phyloP scores from a whole-genome alignment of 2,888 invertebrate species.

The Sceliomorpha sp. region DNA sequence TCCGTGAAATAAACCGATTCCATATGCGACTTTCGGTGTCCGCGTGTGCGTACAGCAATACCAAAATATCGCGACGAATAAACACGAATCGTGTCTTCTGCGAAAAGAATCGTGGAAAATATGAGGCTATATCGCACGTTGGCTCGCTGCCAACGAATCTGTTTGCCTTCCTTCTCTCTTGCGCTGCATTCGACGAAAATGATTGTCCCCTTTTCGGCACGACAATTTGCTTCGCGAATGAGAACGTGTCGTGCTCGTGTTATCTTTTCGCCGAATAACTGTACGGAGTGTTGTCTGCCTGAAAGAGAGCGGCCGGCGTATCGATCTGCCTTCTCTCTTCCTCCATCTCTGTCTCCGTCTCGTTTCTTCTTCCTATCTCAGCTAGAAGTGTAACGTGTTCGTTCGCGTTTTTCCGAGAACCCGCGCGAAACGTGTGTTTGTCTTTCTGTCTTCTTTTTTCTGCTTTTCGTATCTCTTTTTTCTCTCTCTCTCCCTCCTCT shows the following conservation, averaged over 20 bases:
- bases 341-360: conserved; percentile 25
- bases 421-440: conserved; percentile 19
- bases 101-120: conserved; percentile 45
- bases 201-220: background rate
- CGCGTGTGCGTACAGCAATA: conserved; percentile 12
- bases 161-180: conserved; percentile 36
- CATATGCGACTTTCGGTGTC: background rate
- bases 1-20: background rate
- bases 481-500: background rate
- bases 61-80: conserved; percentile 19
- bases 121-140: conserved; percentile 34
- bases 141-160: conserved; percentile 44
- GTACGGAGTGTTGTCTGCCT: conserved; percentile 22
- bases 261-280: conserved; percentile 9
- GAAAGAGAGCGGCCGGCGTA: conserved; percentile 56
- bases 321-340: conserved; percentile 50
- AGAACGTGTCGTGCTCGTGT: background rate
- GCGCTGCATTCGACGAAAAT: background rate
- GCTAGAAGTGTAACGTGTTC: conserved; percentile 25
- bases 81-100: conserved; percentile 5
- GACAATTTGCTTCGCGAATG: background rate
- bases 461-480: background rate
- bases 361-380: conserved; percentile 34
- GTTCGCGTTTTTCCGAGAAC: conserved; percentile 35
- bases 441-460: conserved; percentile 20